phyloP scores from a whole-genome alignment of 2,113 vertebrate genomes.

The Triplophysa rosa region DNA sequence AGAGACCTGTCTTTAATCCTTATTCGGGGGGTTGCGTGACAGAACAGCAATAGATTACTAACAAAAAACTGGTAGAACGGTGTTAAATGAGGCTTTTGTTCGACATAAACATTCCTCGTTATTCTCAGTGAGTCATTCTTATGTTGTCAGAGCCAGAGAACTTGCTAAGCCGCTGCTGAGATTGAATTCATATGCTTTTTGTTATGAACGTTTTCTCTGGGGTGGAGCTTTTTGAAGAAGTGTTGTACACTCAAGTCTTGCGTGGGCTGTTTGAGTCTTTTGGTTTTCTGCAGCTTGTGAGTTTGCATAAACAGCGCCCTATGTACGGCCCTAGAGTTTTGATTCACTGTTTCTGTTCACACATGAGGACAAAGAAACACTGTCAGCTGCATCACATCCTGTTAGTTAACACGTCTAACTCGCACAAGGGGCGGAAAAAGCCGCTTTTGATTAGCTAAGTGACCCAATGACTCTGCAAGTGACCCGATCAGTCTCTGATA shows the following conservation, averaged over 20 bases:
- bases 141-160: neutral
- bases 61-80: neutral
- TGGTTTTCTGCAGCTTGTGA: conserved; percentile 8
- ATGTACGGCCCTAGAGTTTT: neutral
- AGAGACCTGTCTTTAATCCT: conserved; percentile 22
- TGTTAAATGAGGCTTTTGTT: conserved; percentile 19
- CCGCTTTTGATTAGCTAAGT: conserved; percentile 19
- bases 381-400: conserved; percentile 37
- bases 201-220: conserved; percentile 25
- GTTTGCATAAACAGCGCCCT: conserved; percentile 23
- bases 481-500: conserved; percentile 13
- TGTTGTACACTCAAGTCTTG: neutral
- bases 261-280: neutral
- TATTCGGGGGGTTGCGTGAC: conserved; percentile 8
- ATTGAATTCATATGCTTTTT: conserved; percentile 43
- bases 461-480: conserved; percentile 10
- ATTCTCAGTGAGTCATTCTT: conserved; percentile 32
- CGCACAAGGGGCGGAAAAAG: conserved; percentile 11
- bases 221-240: conserved; percentile 35
- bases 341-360: conserved; percentile 8
- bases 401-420: conserved; percentile 37
- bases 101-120: neutral
- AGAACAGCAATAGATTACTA: conserved; percentile 23
- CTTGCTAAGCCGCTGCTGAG: conserved; percentile 19
- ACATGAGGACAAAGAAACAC: conserved; percentile 35